A percentile compares a stretch with the other conserved stretches of the same genome.
phyloP scores from a whole-genome alignment of 2,113 vertebrate species.

The Nerophis ophidion region DNA sequence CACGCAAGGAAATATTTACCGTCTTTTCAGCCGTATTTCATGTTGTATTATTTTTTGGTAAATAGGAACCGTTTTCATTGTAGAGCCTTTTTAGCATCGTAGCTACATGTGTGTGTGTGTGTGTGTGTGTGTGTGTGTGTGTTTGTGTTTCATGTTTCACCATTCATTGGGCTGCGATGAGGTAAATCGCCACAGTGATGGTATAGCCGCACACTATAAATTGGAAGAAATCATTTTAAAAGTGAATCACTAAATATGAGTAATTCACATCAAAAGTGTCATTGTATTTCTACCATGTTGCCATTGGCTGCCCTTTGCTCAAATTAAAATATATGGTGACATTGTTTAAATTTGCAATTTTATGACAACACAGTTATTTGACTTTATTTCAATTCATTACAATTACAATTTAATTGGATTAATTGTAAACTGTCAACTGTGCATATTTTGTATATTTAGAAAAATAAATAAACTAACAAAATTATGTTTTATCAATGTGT shows the following conservation, averaged over 20 bases:
- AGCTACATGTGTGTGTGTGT: constrained; percentile 29
- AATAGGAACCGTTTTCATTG: constrained; percentile 42
- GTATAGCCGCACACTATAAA: too few relatives aligned
- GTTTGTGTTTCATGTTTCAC: constrained; percentile 16
- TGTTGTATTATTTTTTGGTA: constrained; percentile 49
- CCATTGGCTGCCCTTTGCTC: not conserved
- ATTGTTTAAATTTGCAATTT: constrained; percentile 5
- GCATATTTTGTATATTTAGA: not conserved
- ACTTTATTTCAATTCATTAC: constrained; percentile 14
- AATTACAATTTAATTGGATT: constrained; percentile 3
- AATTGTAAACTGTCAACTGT: not conserved
- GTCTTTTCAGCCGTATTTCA: constrained; percentile 55
- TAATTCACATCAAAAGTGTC: too few relatives aligned
- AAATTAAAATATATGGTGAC: constrained; percentile 1
- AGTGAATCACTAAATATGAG: too few relatives aligned
- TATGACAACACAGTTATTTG: not conserved
- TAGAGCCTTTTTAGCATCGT: constrained; percentile 36
- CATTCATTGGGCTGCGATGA: not conserved
- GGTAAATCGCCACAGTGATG: not conserved
- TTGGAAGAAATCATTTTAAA: too few relatives aligned
- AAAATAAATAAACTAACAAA: constrained; percentile 8
- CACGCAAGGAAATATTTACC: constrained; percentile 67
- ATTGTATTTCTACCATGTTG: too few relatives aligned
- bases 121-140: too few relatives aligned
- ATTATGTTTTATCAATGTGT: constrained; percentile 11